Conservation (phyloP, 2,113 vertebrate genomes). For the Corvus hawaiiensis region DNA sequence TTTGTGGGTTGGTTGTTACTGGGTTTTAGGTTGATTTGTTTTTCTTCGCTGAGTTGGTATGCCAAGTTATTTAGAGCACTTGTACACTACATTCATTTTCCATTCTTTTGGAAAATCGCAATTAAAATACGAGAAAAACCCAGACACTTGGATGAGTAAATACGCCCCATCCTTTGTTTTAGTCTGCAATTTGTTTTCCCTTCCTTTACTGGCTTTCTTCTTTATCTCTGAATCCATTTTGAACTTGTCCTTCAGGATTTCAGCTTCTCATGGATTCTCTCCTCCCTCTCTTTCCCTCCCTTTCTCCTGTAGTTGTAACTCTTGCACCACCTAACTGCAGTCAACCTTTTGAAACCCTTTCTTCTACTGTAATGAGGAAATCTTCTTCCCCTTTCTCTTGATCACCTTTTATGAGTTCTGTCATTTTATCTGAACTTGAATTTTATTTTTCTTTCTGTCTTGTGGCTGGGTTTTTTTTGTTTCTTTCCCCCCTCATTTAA, state of each 20-base stretch:
- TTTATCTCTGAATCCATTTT: slow-evolving; percentile 16
- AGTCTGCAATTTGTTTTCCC: neutral
- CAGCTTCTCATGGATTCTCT: neutral
- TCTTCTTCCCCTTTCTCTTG: neutral
- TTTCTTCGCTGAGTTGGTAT: neutral
- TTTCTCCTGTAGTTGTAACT: neutral
- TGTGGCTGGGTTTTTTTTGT: neutral
- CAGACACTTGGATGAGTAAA: neutral
- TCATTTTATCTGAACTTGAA: neutral
- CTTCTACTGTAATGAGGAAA: neutral
- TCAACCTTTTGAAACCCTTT: neutral
- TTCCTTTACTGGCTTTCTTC: neutral
- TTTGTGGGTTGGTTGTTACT: neutral
- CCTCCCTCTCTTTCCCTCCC: neutral
- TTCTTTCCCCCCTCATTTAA: neutral
- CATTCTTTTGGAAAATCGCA: neutral
- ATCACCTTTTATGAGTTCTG: neutral
- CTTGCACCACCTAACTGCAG: neutral
- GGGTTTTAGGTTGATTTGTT: neutral
- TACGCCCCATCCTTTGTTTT: neutral
- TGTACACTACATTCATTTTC: neutral
- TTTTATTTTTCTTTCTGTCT: neutral
- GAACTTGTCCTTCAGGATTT: neutral
- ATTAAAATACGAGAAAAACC: neutral
- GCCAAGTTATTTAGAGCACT: neutral